Percentiles rank a stretch among this genome's conserved stretches.
Evolutionary conservation across 2,113 vertebrate species (phyloP).

Genomic region (Corythoichthys haematopterus): DNA sequence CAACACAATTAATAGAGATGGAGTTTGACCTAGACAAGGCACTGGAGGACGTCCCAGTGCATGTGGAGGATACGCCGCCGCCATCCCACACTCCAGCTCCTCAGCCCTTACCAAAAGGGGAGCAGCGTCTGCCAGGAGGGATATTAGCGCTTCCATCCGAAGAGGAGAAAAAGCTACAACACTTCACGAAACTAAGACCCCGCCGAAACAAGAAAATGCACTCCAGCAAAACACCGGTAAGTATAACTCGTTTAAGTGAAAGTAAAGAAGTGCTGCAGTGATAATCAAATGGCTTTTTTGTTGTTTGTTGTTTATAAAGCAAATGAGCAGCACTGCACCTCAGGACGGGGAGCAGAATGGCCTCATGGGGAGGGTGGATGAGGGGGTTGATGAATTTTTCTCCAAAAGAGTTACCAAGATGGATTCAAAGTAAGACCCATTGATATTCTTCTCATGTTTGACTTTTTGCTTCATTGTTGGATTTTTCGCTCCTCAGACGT

Average conservation of each 20-base stretch:
- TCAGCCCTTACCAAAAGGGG: conserved; percentile 56
- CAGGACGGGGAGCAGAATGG: conserved; percentile 93
- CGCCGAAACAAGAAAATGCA: conserved; percentile 88
- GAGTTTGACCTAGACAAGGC: conserved; percentile 97
- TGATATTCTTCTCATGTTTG: background rate
- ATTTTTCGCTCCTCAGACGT: conserved; percentile 59
- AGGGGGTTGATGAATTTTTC: conserved; percentile 97
- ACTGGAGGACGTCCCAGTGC: conserved; percentile 86
- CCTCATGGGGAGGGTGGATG: conserved; percentile 92
- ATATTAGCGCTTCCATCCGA: conserved; percentile 89
- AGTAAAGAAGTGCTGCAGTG: too few relatives aligned
- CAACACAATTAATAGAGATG: conserved; percentile 79
- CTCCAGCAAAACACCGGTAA: conserved; percentile 85
- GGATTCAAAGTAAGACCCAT: conserved; percentile 73
- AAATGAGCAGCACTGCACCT: conserved; percentile 73
- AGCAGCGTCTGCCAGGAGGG: conserved; percentile 75
- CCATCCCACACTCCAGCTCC: conserved; percentile 74
- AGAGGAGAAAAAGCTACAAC: conserved; percentile 90
- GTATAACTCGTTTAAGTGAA: conserved; percentile 40
- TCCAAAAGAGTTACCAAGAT: conserved; percentile 93
- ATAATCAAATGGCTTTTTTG: background rate
- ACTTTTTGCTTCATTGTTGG: background rate
- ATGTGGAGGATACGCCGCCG: conserved; percentile 80
- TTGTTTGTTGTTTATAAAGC: conserved; percentile 43
- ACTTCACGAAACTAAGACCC: conserved; percentile 91